Evolutionary conservation across 2,113 vertebrate genomes (phyloP), one percentile per base, ranked within the genome.

Genomic region (Lathamus discolor): DNA sequence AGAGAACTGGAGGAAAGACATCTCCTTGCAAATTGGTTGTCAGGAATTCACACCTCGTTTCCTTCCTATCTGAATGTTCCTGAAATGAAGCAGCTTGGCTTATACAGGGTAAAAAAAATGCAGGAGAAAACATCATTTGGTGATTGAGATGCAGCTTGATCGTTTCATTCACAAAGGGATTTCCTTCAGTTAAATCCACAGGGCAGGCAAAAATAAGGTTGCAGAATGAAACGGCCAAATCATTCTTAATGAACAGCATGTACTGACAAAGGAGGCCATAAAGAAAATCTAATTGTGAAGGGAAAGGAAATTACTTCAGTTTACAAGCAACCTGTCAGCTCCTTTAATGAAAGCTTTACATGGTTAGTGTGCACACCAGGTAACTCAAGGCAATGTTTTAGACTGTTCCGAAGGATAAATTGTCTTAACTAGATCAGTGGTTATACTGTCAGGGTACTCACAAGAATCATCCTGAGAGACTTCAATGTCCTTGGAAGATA

Each of bases 341-440:
- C 63, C 84, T 87, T 92, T 80, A 94, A 95, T 85, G 81, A 95
- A 92, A 95, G 76, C 44, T 91, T 96, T n/a, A 89, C 70, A 83
- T 69, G 81, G 82, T 88, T 81, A 93, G 83, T 13, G 29, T 43
- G 46, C 33, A 43, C 72, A 79, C 18, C 74, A 85, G 70, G 67
- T 94, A 94, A 91, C 84, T 44, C 41, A 39, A 94, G 52, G 52
- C 48, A 46, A 48, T 80, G 82, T 86, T 93, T 94, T 62, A 77
- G 37, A 44, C 49, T 44, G n/a, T 39, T 92, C 28, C 31, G 66
- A 54, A 87, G 84, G 67, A 95, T 62, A 68, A 90, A 90, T 64
- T 87, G 62, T 52, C 83, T 66, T 62, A 79, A 85, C 24, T 85
- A 91, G 62, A 94, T 85, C 86, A 92, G 79, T 73, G 57, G 39